Evolutionary conservation across 2,797 vertebrate species (phyloP), one percentile per base, ranked within the genome.

Genomic region (Moxostoma hubbsi): DNA sequence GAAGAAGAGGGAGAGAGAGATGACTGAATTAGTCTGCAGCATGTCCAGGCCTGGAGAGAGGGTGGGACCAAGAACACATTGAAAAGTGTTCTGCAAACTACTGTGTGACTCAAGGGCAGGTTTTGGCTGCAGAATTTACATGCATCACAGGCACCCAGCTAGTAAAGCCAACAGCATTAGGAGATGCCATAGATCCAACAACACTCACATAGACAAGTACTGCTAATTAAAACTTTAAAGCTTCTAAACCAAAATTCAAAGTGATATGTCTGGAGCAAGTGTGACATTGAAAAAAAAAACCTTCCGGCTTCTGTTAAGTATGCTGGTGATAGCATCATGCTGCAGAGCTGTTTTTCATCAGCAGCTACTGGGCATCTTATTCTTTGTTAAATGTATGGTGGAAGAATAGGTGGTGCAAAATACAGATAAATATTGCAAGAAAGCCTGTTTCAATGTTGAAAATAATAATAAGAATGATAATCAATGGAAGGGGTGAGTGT

Each of bases 31-130:
- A 58, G 73, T 81, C 81, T 73, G 59, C 73, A 76, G 51, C 85
- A 58, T 84, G 85, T 79, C 85, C 65, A 55, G 83, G 61, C 85
- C 81, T 86, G 85, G 81, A 67, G 55, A 69, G 63, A 82, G 84
- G 73, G 81, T 73, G 79, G 79, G 70, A 81, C 75, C 67, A 81
- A 75, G 45, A 79, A 72, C 68, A 61, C 75, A 49, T 46, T 78
- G 47, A 63, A 71, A 79, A 66, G 79, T 81, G 78, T 69, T 84
- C 69, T 78, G 47, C 79, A 86, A 83, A 84, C 79, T 77, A 81
- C 80, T 67, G 74, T 79, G 79, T 83, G 79, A 82, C 75, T 79
- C 72, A 77, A 83, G 63, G 64, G 75, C 71, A 73, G 75, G 78
- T 61, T 78, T 57, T 70, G 64, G 64, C 75, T 69, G 13, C 51